Percentiles rank a stretch among this genome's conserved stretches.
Conservation (phyloP, 2,797 vertebrate genomes). For the Hypotaenidia okinawae region DNA sequence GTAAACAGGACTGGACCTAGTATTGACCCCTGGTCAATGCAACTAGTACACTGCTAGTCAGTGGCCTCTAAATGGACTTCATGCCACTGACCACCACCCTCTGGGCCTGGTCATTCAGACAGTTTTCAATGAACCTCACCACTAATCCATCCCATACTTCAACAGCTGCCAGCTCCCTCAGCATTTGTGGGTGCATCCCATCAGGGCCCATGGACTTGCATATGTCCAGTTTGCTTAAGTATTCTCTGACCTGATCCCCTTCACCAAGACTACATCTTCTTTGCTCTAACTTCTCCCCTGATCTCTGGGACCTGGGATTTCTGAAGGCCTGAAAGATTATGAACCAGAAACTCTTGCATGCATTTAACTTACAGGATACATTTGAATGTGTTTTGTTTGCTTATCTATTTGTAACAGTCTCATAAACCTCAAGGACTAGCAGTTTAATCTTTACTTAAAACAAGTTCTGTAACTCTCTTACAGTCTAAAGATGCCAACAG, state of each 20-base stretch:
- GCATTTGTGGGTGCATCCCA: accelerated
- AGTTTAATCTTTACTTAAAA: background rate
- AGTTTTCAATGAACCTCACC: background rate
- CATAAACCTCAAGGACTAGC: background rate
- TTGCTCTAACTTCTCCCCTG: background rate
- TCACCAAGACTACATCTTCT: background rate
- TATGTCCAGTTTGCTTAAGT: background rate
- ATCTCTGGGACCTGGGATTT: background rate
- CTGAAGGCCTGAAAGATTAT: background rate
- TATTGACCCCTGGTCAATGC: background rate
- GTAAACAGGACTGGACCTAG: background rate
- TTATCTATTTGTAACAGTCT: background rate
- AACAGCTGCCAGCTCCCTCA: background rate
- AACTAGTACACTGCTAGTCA: background rate
- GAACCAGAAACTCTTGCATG: background rate
- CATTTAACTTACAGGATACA: background rate
- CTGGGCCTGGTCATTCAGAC: background rate
- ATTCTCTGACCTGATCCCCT: background rate
- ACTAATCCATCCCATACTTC: background rate
- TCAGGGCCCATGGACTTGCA: background rate
- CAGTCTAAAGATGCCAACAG: background rate
- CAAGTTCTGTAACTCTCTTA: background rate
- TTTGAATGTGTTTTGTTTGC: background rate
- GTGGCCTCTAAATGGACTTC: background rate
- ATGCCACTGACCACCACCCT: background rate